Evolutionary conservation across 2,888 invertebrate genomes (phyloP), one percentile per base, ranked within the genome.

Genomic region (Athalia rosae): DNA sequence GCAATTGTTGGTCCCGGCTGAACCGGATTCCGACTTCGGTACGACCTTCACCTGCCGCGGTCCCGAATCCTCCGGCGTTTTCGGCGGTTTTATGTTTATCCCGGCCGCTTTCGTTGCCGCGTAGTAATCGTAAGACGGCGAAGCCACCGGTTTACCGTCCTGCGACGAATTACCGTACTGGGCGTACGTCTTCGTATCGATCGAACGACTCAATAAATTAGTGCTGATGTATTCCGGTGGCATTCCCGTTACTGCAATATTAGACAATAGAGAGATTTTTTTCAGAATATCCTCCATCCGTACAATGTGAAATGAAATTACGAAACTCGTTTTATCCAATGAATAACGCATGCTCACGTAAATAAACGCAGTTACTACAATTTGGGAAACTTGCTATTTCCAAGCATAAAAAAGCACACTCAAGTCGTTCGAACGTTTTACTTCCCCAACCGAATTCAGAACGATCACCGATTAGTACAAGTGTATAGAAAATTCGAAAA

Each of bases 11-110:
- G 77, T 67, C 53, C 77, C 79, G 28, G 28, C 28, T 28, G 28
- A 28, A 56, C 78, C 74, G 6, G 79, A 56, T 77, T 90, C 90
- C 3, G 87, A 84, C 73, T 90, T 90, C 0, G 89, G 87, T 28
- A 89, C 83, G 47, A 88, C 85, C 62, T 87, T 89, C 62, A 80
- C 81, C 7, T 79, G 76, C 41, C 76, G 79, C 41, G 77, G 76
- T 74, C 84, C 83, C 80, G 82, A 84, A 3, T 90, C 89, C 59
- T 90, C 89, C 0, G 90, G 87, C 1, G 91, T 91, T 86, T 93
- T 93, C 4, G 93, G 91, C 9, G 92, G 90, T 84, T 93, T 93
- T 84, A 92, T 83, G 78, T 79, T 88, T 67, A 89, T 90, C 9
- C 87, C 87, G 3, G 86, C 84, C 6, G 90, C 87, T 61, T 88